Evolutionary conservation across 2,113 vertebrate genomes (phyloP), one percentile per base, ranked within the genome.

Genomic region (Silurus glanis): DNA sequence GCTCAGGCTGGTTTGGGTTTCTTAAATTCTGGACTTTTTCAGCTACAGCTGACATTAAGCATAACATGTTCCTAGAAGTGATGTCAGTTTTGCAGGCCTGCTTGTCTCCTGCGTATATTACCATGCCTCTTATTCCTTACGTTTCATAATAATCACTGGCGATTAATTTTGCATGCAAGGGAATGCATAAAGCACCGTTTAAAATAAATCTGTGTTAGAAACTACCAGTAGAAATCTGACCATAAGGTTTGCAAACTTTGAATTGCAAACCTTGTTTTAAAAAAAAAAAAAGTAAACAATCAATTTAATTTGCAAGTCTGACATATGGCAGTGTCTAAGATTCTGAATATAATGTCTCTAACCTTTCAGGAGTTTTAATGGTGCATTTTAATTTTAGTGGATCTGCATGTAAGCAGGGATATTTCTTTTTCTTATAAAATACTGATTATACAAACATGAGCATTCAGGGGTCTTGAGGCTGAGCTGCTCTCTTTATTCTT

Each of bases 101-200:
- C 47, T 21, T 58, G 49, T 87, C 84, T 86, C 67, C 76, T 81
- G 82, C 81, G 69, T 89, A 87, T 84, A 82, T 90, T 84, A 85
- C 85, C 86, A 82, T 78, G 86, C 88, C 61, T 55, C 76, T 89
- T 89, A 62, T 92, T 91, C 91, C 90, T 88, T 91, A 93, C 92
- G 90, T 94, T 91, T 91, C 89, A 90, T 90, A 92, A 92, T 95
- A 95, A 95, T 96, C 93, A 92, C 91, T 92, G 92, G 87, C 93
- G 92, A 90, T 95, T 90, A 96, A 96, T 95, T 94, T 95, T 95
- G 95, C 94, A 95, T 96, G 94, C 93, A 95, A 96, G 93, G 91
- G 94, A 95, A 95, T 95, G 28, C 45, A 72, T 86, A 78, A 86
- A 72, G 82, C 58, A 84, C 82, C 86, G 75, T 88, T 62, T 85